Evolutionary conservation across 2,888 invertebrate species (phyloP), one percentile per base, ranked within the genome.

Genomic region (Malacosoma neustria): DNA sequence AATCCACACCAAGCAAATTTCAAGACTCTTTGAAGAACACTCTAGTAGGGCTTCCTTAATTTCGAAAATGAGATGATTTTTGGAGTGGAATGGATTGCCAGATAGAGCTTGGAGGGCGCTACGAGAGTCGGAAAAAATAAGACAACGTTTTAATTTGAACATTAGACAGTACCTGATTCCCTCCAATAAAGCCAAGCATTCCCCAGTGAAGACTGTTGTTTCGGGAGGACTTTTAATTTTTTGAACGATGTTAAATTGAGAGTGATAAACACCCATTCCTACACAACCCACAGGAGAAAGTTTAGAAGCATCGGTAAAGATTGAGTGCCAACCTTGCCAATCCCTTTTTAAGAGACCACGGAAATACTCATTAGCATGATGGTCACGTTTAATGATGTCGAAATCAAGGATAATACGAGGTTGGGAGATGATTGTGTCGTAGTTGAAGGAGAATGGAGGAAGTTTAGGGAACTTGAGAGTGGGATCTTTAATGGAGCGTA

Each of bases 1-100:
- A 30, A 40, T 35, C 40, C 40, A 40, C 6, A 35, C 35, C 6
- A 40, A 6, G 11, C 13, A n/a, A 5, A 40, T 11, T 5, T 30
- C 13, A 1, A 32, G 4, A 3, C 22, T 30, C 1, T 4, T 13
- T 7, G 5, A 6, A 7, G 12, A 4, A 30, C 40, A 40, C 2
- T 34, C 6, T 7, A 15, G 30, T 2, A 40, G 11, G 3, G 15
- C 11, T 15, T 33, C 4, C 11, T 7, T 35, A 9, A 33, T 35
- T 37, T 37, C 13, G 1, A 37, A 13, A 3, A 30, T 35, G 1
- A 37, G 31, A 35, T n/a, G 11, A 1, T 9, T 3, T 30, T 15
- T 33, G 11, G 32, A 13, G 4, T 12, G 14, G n/a, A 37, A 37
- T 2, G 29, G 15, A n/a, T 30, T 32, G 7, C 32, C 4, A 13